Evolutionary conservation across 2,113 vertebrate species (phyloP), one percentile per base, ranked within the genome.

Genomic region (Pygoscelis antarcticus): DNA sequence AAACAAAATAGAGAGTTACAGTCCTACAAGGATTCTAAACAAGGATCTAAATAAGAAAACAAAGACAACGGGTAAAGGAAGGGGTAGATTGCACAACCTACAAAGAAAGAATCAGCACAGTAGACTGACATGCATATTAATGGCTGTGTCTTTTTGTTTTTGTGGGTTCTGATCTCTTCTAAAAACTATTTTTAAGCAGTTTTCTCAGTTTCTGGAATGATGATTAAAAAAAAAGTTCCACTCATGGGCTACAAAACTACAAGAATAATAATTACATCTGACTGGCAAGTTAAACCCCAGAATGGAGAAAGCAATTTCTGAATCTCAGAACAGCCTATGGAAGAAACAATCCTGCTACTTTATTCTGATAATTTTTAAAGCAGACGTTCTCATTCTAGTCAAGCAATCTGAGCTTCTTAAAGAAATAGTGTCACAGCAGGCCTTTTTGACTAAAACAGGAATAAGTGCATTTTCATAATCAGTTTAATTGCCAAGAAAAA

Each of bases 21-120:
- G 46, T 71, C 69, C 54, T 40, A 44, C 36, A 69, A 54, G 61
- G 83, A 85, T 87, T 58, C 75, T 94, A 95, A 93, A 85, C 81
- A 97, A 84, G 32, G 76, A 58, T 34, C 27, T 80, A 92, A 93
- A 61, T 58, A 90, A 90, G 51, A 83, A 97, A 89, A 91, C 49
- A 95, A 77, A 91, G 51, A 44, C 52, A 42, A 36, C 1, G n/a
- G 26, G 58, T 54, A 76, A 87, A 93, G 66, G 84, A 94, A 87
- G 36, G 78, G 52, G 38, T 34, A 89, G 81, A 72, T 32, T 90
- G 71, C 58, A 75, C 51, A 96, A 62, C 13, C 9, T 68, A 76
- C 30, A 80, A 87, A 96, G 65, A 87, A 85, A 84, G 72, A 83
- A 49, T 65, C 74, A 34, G 66, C 66, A 79, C 6, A 10, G 62